Percentiles rank a stretch among this genome's conserved stretches.
Evolutionary conservation across 2,888 invertebrate genomes (phyloP).

Genomic region (Branchipolynoe longqiensis): DNA sequence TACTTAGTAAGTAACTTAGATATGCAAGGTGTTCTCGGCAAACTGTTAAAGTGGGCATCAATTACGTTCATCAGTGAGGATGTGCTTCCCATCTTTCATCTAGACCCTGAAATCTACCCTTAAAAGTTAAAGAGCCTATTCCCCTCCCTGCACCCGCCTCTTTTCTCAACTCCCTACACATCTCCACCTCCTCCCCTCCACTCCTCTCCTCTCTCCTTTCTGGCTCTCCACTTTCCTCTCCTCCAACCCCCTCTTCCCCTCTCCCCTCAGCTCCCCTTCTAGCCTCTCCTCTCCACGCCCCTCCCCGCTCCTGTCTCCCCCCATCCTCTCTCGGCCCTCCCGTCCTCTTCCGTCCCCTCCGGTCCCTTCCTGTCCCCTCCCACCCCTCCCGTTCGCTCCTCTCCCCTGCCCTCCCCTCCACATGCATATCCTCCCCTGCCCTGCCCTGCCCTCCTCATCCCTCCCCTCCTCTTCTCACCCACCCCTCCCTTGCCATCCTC

Average conservation of each 20-base stretch:
- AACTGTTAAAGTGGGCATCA: neutral
- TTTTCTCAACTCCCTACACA: too few relatives aligned
- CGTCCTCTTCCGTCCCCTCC: neutral
- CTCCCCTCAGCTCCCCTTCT: neutral
- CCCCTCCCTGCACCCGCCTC: too few relatives aligned
- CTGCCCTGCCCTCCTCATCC: too few relatives aligned
- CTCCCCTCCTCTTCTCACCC: too few relatives aligned
- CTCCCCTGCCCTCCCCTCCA: neutral
- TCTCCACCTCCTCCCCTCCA: too few relatives aligned
- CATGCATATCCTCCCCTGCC: too few relatives aligned
- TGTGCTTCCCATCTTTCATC: constrained; percentile 10
- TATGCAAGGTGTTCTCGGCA: too few relatives aligned
- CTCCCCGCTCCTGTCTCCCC: neutral
- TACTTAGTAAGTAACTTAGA: too few relatives aligned
- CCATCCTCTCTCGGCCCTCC: neutral
- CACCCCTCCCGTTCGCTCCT: neutral
- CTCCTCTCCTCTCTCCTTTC: too few relatives aligned
- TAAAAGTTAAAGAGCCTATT: too few relatives aligned
- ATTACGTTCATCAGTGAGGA: neutral
- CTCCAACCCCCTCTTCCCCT: too few relatives aligned
- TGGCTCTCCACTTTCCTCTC: too few relatives aligned
- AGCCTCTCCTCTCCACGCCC: neutral
- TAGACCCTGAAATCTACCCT: neutral
- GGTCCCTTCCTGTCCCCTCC: neutral
- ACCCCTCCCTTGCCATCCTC: neutral